phyloP scores from a whole-genome alignment of 2,888 invertebrate species.

The Bruchidius siliquastri region DNA sequence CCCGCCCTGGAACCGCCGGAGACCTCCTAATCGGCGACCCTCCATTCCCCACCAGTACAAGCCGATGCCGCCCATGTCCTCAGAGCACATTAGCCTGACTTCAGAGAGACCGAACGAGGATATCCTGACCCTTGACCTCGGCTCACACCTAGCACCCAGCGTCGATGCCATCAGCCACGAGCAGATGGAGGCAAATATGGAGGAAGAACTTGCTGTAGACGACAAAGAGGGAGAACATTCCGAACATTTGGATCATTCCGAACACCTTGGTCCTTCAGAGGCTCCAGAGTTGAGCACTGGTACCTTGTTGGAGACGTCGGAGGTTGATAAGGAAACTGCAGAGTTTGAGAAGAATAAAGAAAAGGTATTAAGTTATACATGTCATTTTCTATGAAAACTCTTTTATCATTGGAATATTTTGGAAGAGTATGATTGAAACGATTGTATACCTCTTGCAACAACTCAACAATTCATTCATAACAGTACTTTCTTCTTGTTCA shows the following conservation, averaged over 20 bases:
- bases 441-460: no score
- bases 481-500: no score
- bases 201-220: constrained; percentile 26
- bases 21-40: constrained; percentile 46
- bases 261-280: constrained; percentile 25
- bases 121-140: constrained; percentile 42
- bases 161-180: constrained; percentile 31
- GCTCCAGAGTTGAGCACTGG: constrained; percentile 29
- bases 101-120: constrained; percentile 42
- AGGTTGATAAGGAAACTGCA: constrained; percentile 31
- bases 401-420: neutral
- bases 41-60: constrained; percentile 63
- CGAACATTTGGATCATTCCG: neutral
- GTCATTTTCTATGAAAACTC: neutral
- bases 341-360: constrained; percentile 45
- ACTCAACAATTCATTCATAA: no score
- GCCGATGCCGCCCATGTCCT: constrained; percentile 54
- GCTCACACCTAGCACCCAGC: constrained; percentile 34
- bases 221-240: constrained; percentile 19
- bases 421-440: no score
- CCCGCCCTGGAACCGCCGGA: constrained; percentile 58
- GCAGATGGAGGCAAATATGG: constrained; percentile 26
- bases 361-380: constrained; percentile 26
- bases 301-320: constrained; percentile 26
- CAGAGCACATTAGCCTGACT: constrained; percentile 40